Evolutionary conservation across 1,140 invertebrate species (phyloP), one percentile per base, ranked within the genome.

Genomic region (Heliconius himera): DNA sequence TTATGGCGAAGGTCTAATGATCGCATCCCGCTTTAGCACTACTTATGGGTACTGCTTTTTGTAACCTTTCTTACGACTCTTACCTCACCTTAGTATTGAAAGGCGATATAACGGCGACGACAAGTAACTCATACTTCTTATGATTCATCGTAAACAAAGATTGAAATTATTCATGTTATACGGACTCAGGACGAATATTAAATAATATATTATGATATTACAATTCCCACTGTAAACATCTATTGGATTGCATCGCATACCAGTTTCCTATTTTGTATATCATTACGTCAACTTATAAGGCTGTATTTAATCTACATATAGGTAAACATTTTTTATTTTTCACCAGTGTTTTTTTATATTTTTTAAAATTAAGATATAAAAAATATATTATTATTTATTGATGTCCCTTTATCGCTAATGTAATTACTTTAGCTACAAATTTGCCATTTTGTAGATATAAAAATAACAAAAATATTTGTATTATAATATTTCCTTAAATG

Each of bases 1-100:
- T 94, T 94, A 94, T 93, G 93, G 93, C 86, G 82, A 87, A 88
- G 87, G 82, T 91, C 92, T 94, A 94, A 94, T 93, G 93, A 93
- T 90, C 87, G 88, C 85, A 84, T 88, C 93, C 89, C 84, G 81
- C 78, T 92, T 89, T 91, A 90, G 88, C 73, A 74, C 79, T 87
- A 89, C 89, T 87, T 87, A 86, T 87, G 87, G 85, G 81, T 88
- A 82, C 90, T 76, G 79, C 82, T 94, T 94, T 92, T 94, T 93
- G 82, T 83, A 20, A 72, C 46, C 79, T 84, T 91, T 94, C 90
- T 92, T 91, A 86, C 82, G 60, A 81, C 76, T 78, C 81, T 82
- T 84, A 80, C 76, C 85, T 84, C 85, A 85, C 86, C 88, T 66
- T 86, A 88, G 83, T 90, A 91, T 90, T 88, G 90, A 41, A 72